Percentiles rank a stretch among this genome's conserved stretches.
These are phyloP conservation scores for Limnephilus marmoratus DNA, from an alignment of 2,888 invertebrate genomes.

Conservation along the genomic window DNA sequence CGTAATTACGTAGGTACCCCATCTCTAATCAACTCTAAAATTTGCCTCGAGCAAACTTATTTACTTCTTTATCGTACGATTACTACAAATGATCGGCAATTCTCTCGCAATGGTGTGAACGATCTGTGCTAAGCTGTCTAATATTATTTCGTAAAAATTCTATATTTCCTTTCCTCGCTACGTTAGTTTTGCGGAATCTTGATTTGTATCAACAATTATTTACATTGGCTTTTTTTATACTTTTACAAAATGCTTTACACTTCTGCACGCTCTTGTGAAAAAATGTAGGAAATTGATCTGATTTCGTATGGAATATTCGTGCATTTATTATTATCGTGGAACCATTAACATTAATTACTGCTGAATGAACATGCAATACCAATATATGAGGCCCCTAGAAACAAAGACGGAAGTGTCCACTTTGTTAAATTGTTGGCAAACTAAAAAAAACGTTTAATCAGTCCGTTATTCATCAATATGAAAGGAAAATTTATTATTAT, in stretches of 20 bases:
- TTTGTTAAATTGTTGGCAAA: too few species aligned
- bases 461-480: too few species aligned
- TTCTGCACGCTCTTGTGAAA: neutral
- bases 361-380: neutral
- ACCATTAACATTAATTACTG: neutral
- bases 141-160: slow-evolving; percentile 15
- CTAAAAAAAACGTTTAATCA: too few species aligned
- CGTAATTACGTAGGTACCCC: neutral
- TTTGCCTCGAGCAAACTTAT: neutral
- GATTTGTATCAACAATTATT: slow-evolving; percentile 42
- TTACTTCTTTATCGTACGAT: neutral
- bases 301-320: neutral
- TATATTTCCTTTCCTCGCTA: slow-evolving; percentile 44
- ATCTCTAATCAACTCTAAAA: neutral
- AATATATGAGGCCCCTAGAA: too few species aligned
- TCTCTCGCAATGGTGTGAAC: neutral
- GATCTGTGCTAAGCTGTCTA: neutral
- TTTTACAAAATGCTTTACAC: slow-evolving; percentile 24
- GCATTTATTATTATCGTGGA: neutral
- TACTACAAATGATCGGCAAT: neutral
- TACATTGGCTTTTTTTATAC: slow-evolving; percentile 45
- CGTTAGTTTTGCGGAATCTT: slow-evolving; percentile 47
- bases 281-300: slow-evolving; percentile 32
- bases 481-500: too few species aligned
- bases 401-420: too few species aligned